A percentile compares a stretch with the other conserved stretches of the same genome.
Evolutionary conservation across 2,113 vertebrate genomes (phyloP).

Genomic region (Morphnarchus princeps): DNA sequence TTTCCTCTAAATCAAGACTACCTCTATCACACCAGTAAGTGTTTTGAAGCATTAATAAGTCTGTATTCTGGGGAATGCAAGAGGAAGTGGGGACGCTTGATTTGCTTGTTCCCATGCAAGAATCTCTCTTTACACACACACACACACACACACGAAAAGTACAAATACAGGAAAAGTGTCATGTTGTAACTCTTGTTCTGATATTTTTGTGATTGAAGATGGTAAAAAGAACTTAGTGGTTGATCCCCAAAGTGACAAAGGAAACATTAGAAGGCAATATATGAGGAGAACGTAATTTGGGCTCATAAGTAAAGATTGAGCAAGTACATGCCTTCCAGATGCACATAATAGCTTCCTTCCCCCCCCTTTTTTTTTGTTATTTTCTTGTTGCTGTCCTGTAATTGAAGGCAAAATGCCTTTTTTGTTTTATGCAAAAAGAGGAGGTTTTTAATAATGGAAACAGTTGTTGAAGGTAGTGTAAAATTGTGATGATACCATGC

Average conservation of each 20-base stretch:
- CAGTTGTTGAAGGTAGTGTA: neutral
- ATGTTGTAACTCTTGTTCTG: constrained; percentile 22
- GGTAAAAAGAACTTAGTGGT: constrained; percentile 2
- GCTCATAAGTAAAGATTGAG: neutral
- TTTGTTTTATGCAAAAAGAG: neutral
- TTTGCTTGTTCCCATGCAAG: neutral
- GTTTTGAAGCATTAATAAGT: neutral
- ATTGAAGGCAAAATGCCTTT: neutral
- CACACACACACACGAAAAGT: neutral
- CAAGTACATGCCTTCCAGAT: neutral
- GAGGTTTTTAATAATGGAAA: neutral
- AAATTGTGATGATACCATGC: neutral
- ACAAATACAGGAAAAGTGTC: neutral
- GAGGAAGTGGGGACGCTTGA: neutral
- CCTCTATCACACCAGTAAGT: neutral
- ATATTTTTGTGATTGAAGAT: constrained; percentile 8
- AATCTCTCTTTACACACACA: neutral
- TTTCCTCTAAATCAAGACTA: neutral
- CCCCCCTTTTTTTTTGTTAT: neutral
- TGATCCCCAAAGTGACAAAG: neutral
- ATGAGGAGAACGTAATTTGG: neutral
- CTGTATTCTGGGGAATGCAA: neutral
- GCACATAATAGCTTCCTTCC: neutral
- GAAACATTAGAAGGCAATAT: neutral
- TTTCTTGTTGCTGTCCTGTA: neutral